Evolutionary conservation across 2,113 vertebrate species (phyloP), one percentile per base, ranked within the genome.

Genomic region (Caloenas nicobarica): DNA sequence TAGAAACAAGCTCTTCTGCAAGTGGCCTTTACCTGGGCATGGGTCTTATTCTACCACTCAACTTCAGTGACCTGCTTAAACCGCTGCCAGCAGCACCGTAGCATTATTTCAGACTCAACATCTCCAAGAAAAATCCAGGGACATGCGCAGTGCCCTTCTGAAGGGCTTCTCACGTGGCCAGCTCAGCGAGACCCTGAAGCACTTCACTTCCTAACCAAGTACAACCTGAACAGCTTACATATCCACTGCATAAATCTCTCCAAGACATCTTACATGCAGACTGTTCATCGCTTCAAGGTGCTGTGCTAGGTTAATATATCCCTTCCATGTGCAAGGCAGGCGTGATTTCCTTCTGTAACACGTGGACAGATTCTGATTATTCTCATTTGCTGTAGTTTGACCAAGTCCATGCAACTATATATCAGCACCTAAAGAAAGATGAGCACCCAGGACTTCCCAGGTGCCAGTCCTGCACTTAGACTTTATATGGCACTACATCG

Each of bases 351-450:
- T 73, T 57, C 77, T 36, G 9, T 18, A 62, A 77, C 46, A 57
- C 1, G 0, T 0, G 3, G 15, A 42, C n/a, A 81, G 38, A 57
- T 61, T 42, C 53, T 2, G 5, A n/a, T 64, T 79, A 22, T 16
- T 83, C 58, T 54, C 29, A 36, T 56, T 57, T 64, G 34, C 29
- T 31, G 57, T 6, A 34, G 44, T 54, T 31, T 33, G 33, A 54
- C 13, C n/a, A 48, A 57, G 36, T 40, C 68, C 42, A n/a, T 2
- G 1, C 24, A 56, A 23, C 25, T 5, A 1, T 9, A 1, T 9
- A 64, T 26, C 7, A 21, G 71, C 64, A 19, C 17, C 1, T 1
- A 58, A 61, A 81, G 48, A 36, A 23, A 31, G 40, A n/a, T 14
- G 44, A 93, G 38, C 72, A 81, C 8, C 4, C 73, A 65, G 48